Evolutionary conservation across 2,113 vertebrate species (phyloP).

Genomic region (Trogon surrucura): DNA sequence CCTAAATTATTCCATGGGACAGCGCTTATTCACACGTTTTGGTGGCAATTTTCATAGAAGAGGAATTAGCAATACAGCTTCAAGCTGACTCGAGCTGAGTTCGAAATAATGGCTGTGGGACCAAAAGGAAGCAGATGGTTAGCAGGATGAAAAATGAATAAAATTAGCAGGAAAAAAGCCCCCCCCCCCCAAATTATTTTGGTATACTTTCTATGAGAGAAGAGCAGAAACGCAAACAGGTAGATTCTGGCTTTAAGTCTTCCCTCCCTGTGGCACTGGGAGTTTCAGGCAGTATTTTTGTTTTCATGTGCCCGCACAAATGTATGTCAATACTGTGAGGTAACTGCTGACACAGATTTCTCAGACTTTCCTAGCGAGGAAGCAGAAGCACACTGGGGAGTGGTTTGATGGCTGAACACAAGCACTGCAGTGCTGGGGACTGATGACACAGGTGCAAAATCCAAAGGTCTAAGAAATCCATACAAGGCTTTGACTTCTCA

Average conservation of each 20-base stretch:
- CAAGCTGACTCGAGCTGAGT: not conserved
- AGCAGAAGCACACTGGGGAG: not conserved
- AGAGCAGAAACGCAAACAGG: not conserved
- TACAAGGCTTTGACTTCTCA: not conserved
- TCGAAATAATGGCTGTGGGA: not conserved
- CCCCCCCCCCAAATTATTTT: not conserved
- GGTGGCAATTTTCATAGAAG: not conserved
- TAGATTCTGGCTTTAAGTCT: not conserved
- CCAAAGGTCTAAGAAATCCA: not conserved
- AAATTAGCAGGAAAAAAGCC: not conserved
- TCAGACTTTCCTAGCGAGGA: not conserved
- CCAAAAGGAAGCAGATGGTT: not conserved
- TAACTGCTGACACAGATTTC: not conserved
- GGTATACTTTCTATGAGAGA: not conserved
- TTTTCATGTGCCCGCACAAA: not conserved
- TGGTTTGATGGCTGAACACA: not conserved
- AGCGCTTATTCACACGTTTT: not conserved
- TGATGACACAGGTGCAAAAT: not conserved
- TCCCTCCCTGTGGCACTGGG: not conserved
- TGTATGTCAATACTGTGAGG: too few species aligned
- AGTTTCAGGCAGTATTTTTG: not conserved
- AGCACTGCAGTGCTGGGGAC: too few species aligned
- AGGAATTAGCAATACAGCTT: not conserved
- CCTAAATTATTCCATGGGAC: too few species aligned
- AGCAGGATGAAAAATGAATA: not conserved